Conservation (phyloP, 2,113 vertebrate species). For the Baryphthengus martii region DNA sequence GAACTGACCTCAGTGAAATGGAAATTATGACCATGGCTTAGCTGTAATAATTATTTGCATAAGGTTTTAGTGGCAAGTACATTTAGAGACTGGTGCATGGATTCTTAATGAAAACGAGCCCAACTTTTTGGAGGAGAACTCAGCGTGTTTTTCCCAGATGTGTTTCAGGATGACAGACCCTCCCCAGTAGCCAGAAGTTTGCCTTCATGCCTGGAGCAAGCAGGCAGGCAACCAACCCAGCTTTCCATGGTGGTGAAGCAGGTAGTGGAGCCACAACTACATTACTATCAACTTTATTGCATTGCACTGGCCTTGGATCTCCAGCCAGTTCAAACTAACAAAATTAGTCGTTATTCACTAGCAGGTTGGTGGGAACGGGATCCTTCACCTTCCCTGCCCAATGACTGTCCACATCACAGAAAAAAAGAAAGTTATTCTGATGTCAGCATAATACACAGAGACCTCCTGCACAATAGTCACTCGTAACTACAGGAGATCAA, state of each 20-base stretch:
- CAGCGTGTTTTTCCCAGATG: background rate
- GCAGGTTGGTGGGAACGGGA: background rate
- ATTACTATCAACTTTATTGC: fast-evolving
- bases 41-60: conserved; percentile 52
- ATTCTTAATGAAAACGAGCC: background rate
- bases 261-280: background rate
- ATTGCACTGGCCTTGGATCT: background rate
- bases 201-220: fast-evolving
- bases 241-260: background rate
- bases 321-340: background rate
- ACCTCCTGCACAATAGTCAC: background rate
- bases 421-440: background rate
- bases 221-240: background rate
- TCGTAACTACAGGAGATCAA: background rate
- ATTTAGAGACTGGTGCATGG: background rate
- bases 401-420: background rate
- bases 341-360: background rate
- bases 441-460: background rate
- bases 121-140: background rate
- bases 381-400: background rate
- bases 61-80: background rate
- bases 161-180: background rate
- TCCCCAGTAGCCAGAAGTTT: background rate
- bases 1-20: conserved; percentile 39
- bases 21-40: conserved; percentile 9